Base-by-base conservation (phyloP, 2,113 vertebrate species). In the Melospiza melodia region DNA sequence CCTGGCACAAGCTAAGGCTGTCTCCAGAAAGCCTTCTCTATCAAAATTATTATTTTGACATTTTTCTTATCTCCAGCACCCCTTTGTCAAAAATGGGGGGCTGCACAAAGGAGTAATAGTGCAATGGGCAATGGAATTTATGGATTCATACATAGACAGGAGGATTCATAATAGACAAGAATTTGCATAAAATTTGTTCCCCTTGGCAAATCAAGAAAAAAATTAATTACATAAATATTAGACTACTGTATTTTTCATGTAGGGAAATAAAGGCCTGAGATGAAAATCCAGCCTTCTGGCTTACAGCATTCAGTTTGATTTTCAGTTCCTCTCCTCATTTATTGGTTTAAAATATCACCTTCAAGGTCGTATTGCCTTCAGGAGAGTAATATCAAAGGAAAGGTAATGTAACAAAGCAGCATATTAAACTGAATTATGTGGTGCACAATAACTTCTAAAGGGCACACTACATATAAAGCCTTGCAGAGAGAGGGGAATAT, bases 341-440 rank as follows among this genome's bases (percentile, higher is more conserved):
- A 90, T 94, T 90, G 78, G 49, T 92, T 94, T 92, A 90, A 93
- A 96, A 90, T 93, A 93, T 63, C 85, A 92, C 65, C 73, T 96
- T 78, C 93, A 84, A 84, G 92, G 76, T 90, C 88, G 6, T 57
- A 44, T 54, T 84, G 57, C 90, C 83, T 94, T 90, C 90, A 86
- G 79, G 77, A 94, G 75, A 93, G 65, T 65, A 91, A 88, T 88
- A 86, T 84, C 79, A 77, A 71, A 94, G 79, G 85, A 88, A 96
- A 95, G 1, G 4, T 39, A 86, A 86, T 81, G 72, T 67, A 89
- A 77, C 85, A 91, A 93, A 72, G 5, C 82, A 86, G 85, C 61
- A 75, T 78, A 96, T 96, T 93, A 95, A 90, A 96, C 85, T 61
- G 90, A 95, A 92, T 95, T 93, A 95, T 63, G 79, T 6, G 16